Percentiles rank a stretch among this genome's conserved stretches.
phyloP scores from a whole-genome alignment of 1,140 invertebrate genomes.

The Theocolax elegans region DNA sequence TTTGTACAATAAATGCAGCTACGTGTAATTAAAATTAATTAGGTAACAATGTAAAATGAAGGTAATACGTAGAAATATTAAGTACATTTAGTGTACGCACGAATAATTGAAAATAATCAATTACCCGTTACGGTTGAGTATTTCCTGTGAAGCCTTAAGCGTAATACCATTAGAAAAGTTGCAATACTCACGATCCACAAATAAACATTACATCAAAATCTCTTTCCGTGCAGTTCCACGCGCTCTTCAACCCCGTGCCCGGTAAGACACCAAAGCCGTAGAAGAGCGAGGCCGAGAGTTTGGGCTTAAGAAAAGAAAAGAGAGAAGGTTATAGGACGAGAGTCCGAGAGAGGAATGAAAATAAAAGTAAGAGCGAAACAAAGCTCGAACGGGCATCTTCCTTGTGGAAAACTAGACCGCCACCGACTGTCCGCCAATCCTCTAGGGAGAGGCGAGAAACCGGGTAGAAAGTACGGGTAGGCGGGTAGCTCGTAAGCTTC shows the following conservation, averaged over 20 bases:
- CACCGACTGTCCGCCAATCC: constrained; percentile 16
- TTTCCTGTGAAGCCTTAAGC: too few species aligned
- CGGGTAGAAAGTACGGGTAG: neutral
- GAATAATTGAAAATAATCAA: too few species aligned
- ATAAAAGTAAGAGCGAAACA: constrained; percentile 21
- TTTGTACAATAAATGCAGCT: too few species aligned
- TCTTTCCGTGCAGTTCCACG: neutral
- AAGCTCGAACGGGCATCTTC: neutral
- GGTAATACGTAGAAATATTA: too few species aligned
- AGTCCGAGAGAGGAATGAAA: neutral
- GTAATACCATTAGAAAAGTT: too few species aligned
- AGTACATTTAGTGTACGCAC: too few species aligned
- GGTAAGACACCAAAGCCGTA: too few species aligned
- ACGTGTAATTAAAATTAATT: too few species aligned
- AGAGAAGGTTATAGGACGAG: neutral
- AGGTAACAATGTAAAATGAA: too few species aligned
- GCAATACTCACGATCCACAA: too few species aligned
- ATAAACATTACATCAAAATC: neutral
- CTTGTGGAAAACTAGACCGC: constrained; percentile 6
- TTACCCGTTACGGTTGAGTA: too few species aligned
- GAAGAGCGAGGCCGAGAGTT: too few species aligned
- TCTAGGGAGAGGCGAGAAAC: neutral
- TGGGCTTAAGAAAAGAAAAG: neutral
- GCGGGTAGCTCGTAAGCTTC: constrained; percentile 5
- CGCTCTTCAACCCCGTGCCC: neutral